These are phyloP conservation scores for Callionymus lyra DNA, from an alignment of 2,113 vertebrate species.

Conservation along the genomic window DNA sequence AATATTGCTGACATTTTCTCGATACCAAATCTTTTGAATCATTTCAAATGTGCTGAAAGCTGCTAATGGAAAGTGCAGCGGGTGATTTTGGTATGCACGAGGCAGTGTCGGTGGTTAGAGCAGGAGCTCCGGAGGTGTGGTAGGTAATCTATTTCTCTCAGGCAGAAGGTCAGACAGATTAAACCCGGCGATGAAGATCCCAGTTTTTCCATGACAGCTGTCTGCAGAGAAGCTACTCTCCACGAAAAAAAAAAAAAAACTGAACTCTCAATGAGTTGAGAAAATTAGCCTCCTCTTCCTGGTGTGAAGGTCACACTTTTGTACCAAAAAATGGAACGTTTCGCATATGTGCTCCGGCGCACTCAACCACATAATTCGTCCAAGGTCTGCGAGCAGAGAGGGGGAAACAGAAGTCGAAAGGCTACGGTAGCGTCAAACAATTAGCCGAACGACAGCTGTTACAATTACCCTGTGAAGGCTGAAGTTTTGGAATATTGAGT, in stretches of 20 bases:
- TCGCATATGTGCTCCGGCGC: background rate
- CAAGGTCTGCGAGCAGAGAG: conserved; percentile 10
- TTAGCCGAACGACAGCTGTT: background rate
- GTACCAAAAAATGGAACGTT: conserved; percentile 19
- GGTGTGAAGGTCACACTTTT: conserved; percentile 51
- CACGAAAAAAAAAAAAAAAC: no score
- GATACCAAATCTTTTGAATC: no score
- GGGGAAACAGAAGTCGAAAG: conserved; percentile 9
- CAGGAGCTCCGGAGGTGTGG: conserved; percentile 32
- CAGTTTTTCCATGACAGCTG: conserved; percentile 52
- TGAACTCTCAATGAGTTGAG: conserved; percentile 55
- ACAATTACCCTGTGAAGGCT: no score
- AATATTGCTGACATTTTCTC: no score
- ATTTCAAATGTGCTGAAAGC: conserved; percentile 16
- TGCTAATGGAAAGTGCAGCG: conserved; percentile 15
- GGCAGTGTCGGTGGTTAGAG: conserved; percentile 34
- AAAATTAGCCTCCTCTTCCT: conserved; percentile 58
- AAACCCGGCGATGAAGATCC: conserved; percentile 58
- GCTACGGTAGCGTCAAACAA: background rate
- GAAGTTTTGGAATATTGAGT: no score
- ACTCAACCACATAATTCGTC: conserved; percentile 14
- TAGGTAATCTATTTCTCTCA: conserved; percentile 56
- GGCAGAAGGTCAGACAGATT: conserved; percentile 66
- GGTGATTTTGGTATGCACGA: conserved; percentile 43
- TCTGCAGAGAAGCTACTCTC: conserved; percentile 43